Base-by-base conservation (phyloP, 2,113 vertebrate species). In the Corythornis cristatus region DNA sequence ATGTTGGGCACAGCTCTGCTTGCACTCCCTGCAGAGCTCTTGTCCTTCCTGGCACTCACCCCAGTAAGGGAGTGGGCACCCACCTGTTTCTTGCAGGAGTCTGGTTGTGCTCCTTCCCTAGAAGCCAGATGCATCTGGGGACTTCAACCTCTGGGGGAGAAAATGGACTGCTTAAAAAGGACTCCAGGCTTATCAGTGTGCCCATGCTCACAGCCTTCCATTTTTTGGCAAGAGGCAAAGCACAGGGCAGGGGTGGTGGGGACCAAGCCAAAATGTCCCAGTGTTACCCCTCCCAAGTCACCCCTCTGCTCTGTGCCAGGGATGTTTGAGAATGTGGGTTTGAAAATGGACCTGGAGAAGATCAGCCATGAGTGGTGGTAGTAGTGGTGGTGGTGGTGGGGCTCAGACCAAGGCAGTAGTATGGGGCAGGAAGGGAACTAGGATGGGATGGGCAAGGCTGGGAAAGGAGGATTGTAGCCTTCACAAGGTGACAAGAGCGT, bases 201-300 rank as follows among this genome's bases (percentile, higher is more conserved):
- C 13, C 11, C 0, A 0, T 25, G 8, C 35, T 83, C 0, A 4
- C 1, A 2, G 0, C 16, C 2, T 6, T 6, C 7, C 1, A 1
- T 14, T 28, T 22, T 19, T 75, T 83, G 46, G n/a, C 28, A 64
- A 26, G 57, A 61, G 15, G 10, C 7, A 33, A 62, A 89, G 22
- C 22, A 4, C 21, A 17, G 23, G 8, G 11, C 2, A 8, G 5
- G 28, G 20, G 4, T 42, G 8, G 8, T 37, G 31, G 11, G 9
- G 33, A 22, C 15, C 0, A 0, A 87, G 35, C 6, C 8, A 76
- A 20, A 14, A 37, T 10, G 12, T 67, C 43, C 7, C 20, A 15
- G 10, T 29, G 35, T 65, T 15, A 3, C 31, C 20, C 64, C 14
- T 45, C 61, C n/a, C 35, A 61, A 8, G 35, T 13, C 0, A 0